Base-by-base conservation (phyloP, 2,888 invertebrate genomes). In the Drosophila helvetica region DNA sequence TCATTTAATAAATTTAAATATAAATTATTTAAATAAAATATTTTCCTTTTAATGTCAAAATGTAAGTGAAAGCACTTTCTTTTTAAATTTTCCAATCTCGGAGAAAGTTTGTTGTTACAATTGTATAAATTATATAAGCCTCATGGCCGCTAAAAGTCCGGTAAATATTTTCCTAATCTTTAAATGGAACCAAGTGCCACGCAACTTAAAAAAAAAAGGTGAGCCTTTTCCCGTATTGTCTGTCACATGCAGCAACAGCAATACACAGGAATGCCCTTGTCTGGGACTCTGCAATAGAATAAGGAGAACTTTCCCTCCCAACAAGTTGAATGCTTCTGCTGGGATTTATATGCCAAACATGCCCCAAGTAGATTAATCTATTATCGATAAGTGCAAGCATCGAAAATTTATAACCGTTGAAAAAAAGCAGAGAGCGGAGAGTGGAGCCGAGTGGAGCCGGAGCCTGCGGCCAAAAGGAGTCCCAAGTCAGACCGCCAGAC, bases 351-450 rank as follows among this genome's bases (percentile, higher is more conserved):
- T 82, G 86, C 80, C 77, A 67, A 78, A 73, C 80, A 86, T 86
- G 86, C 83, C 80, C 68, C 86, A 86, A 88, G 89, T 89, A 88
- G 88, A 88, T 88, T 88, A 88, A 88, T 88, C 88, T 88, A 88
- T 88, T 88, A 88, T 86, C 89, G 88, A 89, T 88, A 88, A 83
- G 89, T 88, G 88, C 83, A 86, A 85, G 80, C 80, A 79, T 78
- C 74, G 84, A 78, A 83, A 88, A 88, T 88, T 88, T 88, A 88
- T 88, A 83, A 76, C 82, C 86, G 74, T 76, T n/a, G 38, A 82
- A 85, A 79, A 84, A 86, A 77, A 52, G 43, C 25, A n/a, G 46
- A 43, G 25, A 19, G 45, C 19, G 52, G 52, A 25, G 50, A 72
- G 79, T 78, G 43, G 17, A 52, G 30, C 52, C 30, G 3, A 19